Evolutionary conservation across 2,888 invertebrate genomes (phyloP), one percentile per base, ranked within the genome.

Genomic region (Chalcosyrphus nemorum): DNA sequence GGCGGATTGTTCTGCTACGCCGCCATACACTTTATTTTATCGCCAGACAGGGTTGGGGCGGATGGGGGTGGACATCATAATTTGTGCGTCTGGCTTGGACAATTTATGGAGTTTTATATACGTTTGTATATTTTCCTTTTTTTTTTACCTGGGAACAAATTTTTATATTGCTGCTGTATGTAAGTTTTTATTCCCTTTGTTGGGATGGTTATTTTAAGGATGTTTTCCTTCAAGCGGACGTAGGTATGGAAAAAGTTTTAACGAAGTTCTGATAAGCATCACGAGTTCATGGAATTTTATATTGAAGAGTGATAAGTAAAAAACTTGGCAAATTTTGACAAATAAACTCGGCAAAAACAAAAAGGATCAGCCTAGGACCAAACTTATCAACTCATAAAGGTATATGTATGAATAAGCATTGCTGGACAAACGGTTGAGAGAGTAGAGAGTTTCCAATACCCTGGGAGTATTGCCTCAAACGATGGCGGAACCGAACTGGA

Each of bases 31-130:
- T 82, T 77, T 61, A 82, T 82, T 82, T 82, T 75, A 75, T 70
- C 75, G 74, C 56, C 68, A 72, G 74, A 50, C 72, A 9, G 54
- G 45, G 24, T n/a, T 61, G 38, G 66, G 56, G 63, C 27, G 54
- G 47, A 63, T 63, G 59, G 63, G 61, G 84, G 80, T 70, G 80
- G 84, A 76, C 85, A 76, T 86, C 86, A 86, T 86, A 87, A 87
- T 87, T 87, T 87, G 87, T 87, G 86, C 86, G 87, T 87, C 87
- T 87, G 86, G 86, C 77, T 75, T 59, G 78, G 61, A 77, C 78
- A 87, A 87, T 87, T 87, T 86, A 87, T 87, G 86, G 70, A 74
- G 57, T 65, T 75, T 43, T 50, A 17, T 70, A 38, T 45, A 29
- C 29, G 6, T 29, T 1, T 29, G 4, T 7, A 29, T 29, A 29